Conservation (phyloP, 2,113 vertebrate genomes). For the Pachycephala philippinensis region DNA sequence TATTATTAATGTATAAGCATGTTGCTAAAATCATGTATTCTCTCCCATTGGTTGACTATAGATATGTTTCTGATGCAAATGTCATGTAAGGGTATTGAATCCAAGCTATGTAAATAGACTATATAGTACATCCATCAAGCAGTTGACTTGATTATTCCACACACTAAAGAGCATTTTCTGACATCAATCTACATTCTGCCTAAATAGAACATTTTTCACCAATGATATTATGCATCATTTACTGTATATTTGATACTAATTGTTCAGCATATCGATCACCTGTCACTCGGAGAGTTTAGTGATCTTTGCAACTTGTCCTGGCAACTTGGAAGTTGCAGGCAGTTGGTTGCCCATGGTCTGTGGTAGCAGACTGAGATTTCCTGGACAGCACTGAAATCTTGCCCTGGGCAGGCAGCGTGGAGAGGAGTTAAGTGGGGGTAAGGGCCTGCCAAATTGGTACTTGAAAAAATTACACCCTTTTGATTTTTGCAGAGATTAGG, state of each 20-base stretch:
- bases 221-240: conserved; percentile 68
- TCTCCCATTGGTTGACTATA: conserved; percentile 73
- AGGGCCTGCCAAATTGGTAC: neutral
- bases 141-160: conserved; percentile 76
- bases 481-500: neutral
- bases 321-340: neutral
- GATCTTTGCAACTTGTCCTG: conserved; percentile 32
- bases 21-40: conserved; percentile 76
- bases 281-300: conserved; percentile 42
- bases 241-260: conserved; percentile 72
- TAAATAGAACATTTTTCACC: conserved; percentile 72
- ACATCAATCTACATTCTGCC: conserved; percentile 70
- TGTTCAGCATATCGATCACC: conserved; percentile 65
- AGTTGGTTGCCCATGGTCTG: fast-evolving
- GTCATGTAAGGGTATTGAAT: conserved; percentile 74
- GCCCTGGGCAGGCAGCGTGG: neutral
- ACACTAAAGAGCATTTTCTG: conserved; percentile 71
- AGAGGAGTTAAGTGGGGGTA: neutral
- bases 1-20: conserved; percentile 89
- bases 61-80: conserved; percentile 80
- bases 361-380: neutral
- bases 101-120: conserved; percentile 74
- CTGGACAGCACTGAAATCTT: neutral
- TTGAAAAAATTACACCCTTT: neutral
- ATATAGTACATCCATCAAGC: conserved; percentile 74